Base-by-base conservation (phyloP, 2,888 invertebrate species). In the Dinocampus coccinellae region DNA sequence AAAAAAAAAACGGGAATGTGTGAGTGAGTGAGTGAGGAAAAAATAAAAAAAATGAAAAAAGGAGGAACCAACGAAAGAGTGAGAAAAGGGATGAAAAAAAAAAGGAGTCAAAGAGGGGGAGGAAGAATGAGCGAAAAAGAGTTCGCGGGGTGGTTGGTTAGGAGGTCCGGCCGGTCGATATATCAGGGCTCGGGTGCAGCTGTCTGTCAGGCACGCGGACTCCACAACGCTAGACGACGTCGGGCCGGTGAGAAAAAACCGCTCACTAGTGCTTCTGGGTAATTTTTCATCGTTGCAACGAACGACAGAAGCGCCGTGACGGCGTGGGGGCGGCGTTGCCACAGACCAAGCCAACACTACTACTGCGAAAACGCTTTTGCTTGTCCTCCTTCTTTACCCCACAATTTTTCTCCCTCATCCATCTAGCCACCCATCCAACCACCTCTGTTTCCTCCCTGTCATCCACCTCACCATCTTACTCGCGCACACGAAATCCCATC, bases 181-280 rank as follows among this genome's bases (percentile, higher is more conserved):
- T 85, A 85, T 85, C 85, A 85, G 85, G 85, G 85, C 85, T 84
- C 84, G 83, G 83, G 81, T 85, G 85, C 85, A 85, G 85, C 85
- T 85, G 85, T 85, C 85, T 84, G 85, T 85, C 85, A 85, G 85
- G 79, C 83, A 78, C 78, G 83, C 83, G 83, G 83, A 84, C 83
- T 83, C 83, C 77, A 82, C n/a, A n/a, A n/a, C 83, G 83, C 84
- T 82, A 84, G 83, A 84, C 84, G 83, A 83, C 82, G 84, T 78
- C 74, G 77, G 67, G 74, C 67, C 71, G 65, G 72, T 69, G 77
- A 77, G 78, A 79, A 81, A 82, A 82, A 81, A 81, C 75, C 80
- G 78, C 80, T 75, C 77, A 58, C 57, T 77, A 80, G 78, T 83
- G 84, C 84, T 84, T 82, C 84, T 82, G 83, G 85, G 84, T 85